phyloP scores from a whole-genome alignment of 92 coral and sea anemone genomes.

The Nematostella vectensis region DNA sequence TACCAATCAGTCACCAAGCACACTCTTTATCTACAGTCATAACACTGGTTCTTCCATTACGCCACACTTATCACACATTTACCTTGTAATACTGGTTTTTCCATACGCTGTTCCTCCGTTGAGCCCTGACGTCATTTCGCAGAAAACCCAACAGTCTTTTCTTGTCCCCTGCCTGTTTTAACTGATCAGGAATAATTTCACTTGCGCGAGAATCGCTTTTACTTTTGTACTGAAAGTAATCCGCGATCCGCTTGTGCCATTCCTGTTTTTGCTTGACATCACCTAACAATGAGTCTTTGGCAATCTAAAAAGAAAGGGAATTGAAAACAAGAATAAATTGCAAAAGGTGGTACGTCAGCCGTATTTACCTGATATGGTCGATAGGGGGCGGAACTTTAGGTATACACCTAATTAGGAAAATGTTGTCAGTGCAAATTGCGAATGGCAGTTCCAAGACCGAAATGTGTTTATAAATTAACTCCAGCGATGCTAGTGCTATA shows the following conservation, averaged over 20 bases:
- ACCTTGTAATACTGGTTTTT: slow-evolving; percentile 60
- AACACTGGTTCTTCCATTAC: too few species aligned
- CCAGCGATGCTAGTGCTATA: too few species aligned
- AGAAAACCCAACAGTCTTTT: slow-evolving; percentile 57
- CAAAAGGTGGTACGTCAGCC: not conserved
- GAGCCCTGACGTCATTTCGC: slow-evolving; percentile 37
- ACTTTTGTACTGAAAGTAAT: slow-evolving; percentile 41
- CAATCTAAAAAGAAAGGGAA: slow-evolving; percentile 42
- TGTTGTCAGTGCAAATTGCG: too few species aligned
- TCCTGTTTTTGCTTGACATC: slow-evolving; percentile 34
- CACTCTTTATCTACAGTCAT: too few species aligned
- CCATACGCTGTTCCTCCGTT: slow-evolving; percentile 21
- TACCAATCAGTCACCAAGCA: too few species aligned
- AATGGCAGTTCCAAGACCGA: too few species aligned
- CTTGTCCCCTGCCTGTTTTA: slow-evolving; percentile 46
- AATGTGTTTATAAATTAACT: too few species aligned
- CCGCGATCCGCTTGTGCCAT: slow-evolving; percentile 43
- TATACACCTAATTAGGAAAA: too few species aligned
- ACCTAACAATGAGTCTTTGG: slow-evolving; percentile 31
- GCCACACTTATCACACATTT: slow-evolving; percentile 2
- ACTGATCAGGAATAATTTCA: slow-evolving; percentile 40
- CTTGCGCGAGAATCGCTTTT: slow-evolving; percentile 43
- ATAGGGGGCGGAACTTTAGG: not conserved
- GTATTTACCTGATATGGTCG: not conserved
- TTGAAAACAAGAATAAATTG: too few species aligned